phyloP scores from a whole-genome alignment of 2,797 vertebrate genomes.

The Toxotes lorentzi region DNA sequence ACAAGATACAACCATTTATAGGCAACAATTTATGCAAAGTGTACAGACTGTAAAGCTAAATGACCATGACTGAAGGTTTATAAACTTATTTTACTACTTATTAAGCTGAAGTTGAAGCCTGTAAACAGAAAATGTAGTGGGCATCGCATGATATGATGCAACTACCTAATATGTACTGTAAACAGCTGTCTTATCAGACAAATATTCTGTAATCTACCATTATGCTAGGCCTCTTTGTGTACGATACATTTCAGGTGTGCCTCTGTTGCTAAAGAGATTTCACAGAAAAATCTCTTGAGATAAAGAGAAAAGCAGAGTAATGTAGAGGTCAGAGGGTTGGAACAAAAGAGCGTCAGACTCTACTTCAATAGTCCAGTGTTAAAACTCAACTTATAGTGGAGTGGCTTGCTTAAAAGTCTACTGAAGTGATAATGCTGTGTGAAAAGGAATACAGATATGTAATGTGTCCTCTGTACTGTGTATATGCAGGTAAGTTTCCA shows the following conservation, averaged over 20 bases:
- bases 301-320: slow-evolving; percentile 24
- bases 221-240: not conserved
- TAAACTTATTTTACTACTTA: not conserved
- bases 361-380: slow-evolving; percentile 11
- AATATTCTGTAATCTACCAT: not conserved
- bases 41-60: not conserved
- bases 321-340: not conserved
- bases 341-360: slow-evolving; percentile 9
- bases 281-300: slow-evolving; percentile 1
- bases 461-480: not conserved
- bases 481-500: not conserved
- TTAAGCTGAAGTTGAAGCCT: not conserved
- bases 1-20: slow-evolving; percentile 19
- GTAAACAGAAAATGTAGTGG: not conserved
- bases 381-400: slow-evolving; percentile 6
- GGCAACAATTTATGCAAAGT: not conserved
- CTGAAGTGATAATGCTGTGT: not conserved
- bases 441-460: not conserved
- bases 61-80: not conserved
- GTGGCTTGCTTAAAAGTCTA: not conserved
- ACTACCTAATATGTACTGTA: not conserved
- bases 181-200: not conserved
- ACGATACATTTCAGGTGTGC: not conserved
- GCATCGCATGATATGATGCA: not conserved
- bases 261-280: not conserved